These are phyloP conservation scores for Sclerurus mexicanus DNA, from an alignment of 2,113 vertebrate species.

Conservation along the genomic window DNA sequence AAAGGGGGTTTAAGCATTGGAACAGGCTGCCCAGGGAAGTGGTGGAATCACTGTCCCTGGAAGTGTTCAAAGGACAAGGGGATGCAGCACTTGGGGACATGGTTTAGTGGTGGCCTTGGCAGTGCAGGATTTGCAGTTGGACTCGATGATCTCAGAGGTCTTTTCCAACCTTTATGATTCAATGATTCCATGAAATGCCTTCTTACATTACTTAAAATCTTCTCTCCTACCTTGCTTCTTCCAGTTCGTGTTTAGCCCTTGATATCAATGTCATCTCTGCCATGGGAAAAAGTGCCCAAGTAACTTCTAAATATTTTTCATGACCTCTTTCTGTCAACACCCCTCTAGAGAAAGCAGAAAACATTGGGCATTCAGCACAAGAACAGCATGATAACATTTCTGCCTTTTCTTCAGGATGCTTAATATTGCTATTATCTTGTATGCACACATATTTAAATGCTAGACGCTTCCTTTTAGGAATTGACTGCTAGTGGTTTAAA, in stretches of 20 bases:
- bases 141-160: not conserved
- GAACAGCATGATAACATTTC: not conserved
- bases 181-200: not conserved
- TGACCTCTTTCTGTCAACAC: not conserved
- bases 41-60: not conserved
- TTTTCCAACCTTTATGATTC: not conserved
- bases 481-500: constrained; percentile 15
- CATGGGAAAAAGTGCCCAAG: not conserved
- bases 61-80: not conserved
- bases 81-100: not conserved
- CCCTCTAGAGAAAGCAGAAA: not conserved
- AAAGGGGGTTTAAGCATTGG: not conserved
- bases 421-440: not conserved
- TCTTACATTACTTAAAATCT: not conserved
- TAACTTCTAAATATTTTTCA: not conserved
- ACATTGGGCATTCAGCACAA: not conserved
- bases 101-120: not conserved
- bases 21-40: not conserved
- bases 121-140: not conserved
- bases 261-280: not conserved
- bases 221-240: not conserved
- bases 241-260: not conserved
- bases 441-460: constrained; percentile 21
- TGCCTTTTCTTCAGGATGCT: not conserved
- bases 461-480: constrained; percentile 8